Conservation (phyloP, 2,888 invertebrate species). For the Plagodis pulveraria region DNA sequence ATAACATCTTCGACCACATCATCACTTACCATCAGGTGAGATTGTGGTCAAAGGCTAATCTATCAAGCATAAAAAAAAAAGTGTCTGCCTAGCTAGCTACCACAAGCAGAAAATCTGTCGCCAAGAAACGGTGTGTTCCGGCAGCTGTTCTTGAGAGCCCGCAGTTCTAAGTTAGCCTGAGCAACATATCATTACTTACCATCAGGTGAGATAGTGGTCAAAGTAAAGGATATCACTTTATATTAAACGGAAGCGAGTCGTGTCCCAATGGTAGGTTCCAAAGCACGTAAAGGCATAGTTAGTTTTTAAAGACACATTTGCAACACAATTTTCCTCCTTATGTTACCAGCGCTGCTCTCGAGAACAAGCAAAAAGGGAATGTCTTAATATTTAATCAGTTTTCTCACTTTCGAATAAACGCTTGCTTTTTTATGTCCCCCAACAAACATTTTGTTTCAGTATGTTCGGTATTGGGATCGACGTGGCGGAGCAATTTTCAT, state of each 20-base stretch:
- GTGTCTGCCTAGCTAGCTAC: no score
- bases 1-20: no score
- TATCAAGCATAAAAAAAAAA: no score
- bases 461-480: slow-evolving; percentile 11
- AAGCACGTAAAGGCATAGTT: slow-evolving; percentile 16
- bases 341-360: slow-evolving; percentile 5
- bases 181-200: no score
- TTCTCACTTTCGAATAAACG: slow-evolving; percentile 39
- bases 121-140: no score
- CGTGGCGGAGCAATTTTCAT: slow-evolving; percentile 1
- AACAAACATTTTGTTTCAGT: slow-evolving; percentile 21
- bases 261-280: slow-evolving; percentile 11
- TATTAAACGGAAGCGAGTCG: background rate
- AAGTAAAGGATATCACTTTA: background rate
- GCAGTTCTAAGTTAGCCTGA: no score
- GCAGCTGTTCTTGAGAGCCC: no score
- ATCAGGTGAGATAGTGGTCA: no score
- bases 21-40: no score
- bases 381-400: slow-evolving; percentile 42
- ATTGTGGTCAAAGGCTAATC: no score
- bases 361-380: slow-evolving; percentile 13
- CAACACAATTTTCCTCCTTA: slow-evolving; percentile 16
- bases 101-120: no score
- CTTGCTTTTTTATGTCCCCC: slow-evolving; percentile 35
- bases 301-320: slow-evolving; percentile 22